phyloP scores from a whole-genome alignment of 2,888 invertebrate species.

The Tachystola acroxantha region DNA sequence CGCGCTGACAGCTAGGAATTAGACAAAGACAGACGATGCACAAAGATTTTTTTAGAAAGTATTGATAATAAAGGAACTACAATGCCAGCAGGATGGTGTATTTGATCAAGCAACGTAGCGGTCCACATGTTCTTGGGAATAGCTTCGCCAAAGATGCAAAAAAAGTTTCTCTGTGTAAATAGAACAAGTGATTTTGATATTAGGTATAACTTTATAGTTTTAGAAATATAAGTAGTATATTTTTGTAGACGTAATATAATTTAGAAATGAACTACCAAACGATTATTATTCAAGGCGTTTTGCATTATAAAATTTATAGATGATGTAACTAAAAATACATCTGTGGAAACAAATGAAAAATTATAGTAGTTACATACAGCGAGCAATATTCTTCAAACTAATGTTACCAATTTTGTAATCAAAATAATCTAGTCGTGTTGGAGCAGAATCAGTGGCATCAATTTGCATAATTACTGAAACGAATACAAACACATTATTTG shows the following conservation, averaged over 20 bases:
- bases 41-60: constrained; percentile 53
- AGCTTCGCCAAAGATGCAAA: constrained; percentile 70
- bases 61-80: constrained; percentile 65
- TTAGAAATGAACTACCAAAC: too few species aligned
- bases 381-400: not conserved
- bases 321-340: too few species aligned
- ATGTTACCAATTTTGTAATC: constrained; percentile 6
- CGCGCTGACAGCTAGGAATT: constrained; percentile 18
- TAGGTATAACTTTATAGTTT: too few species aligned
- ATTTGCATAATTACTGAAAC: constrained; percentile 49
- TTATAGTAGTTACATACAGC: too few species aligned
- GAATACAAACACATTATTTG: constrained; percentile 47
- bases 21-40: constrained; percentile 47
- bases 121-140: constrained; percentile 76
- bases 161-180: constrained; percentile 49
- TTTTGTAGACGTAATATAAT: too few species aligned
- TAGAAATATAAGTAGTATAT: too few species aligned
- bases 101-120: constrained; percentile 76
- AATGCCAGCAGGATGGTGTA: constrained; percentile 73
- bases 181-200: constrained; percentile 40
- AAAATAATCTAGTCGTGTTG: constrained; percentile 46
- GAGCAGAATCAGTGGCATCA: constrained; percentile 40
- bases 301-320: too few species aligned
- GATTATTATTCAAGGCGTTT: too few species aligned
- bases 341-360: too few species aligned